These are phyloP conservation scores for Netelia melanura DNA, from an alignment of 2,888 invertebrate genomes.

Conservation along the genomic window DNA sequence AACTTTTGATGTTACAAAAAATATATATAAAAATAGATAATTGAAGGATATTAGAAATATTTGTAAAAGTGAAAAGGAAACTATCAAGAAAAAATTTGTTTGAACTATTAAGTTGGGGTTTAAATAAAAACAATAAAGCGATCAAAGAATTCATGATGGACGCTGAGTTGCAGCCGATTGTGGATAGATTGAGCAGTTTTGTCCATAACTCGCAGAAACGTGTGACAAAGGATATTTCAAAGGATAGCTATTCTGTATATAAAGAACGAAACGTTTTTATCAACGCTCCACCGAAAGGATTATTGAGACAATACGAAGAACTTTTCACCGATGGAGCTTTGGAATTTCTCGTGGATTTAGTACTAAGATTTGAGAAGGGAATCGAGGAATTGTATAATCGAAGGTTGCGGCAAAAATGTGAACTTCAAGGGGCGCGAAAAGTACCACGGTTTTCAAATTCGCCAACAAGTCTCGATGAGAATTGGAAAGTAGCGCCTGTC, in stretches of 20 bases:
- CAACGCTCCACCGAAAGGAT: slow-evolving; percentile 86
- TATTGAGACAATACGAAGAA: slow-evolving; percentile 86
- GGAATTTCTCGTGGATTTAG: slow-evolving; percentile 86
- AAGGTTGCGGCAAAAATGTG: slow-evolving; percentile 83
- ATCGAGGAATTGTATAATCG: slow-evolving; percentile 85
- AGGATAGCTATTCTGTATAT: not conserved
- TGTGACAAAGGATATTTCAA: not conserved
- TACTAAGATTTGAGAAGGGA: slow-evolving; percentile 85
- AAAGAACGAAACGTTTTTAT: slow-evolving; percentile 80
- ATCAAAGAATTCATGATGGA: slow-evolving; percentile 34
- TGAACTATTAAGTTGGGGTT: not conserved
- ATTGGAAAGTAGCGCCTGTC: slow-evolving; percentile 88
- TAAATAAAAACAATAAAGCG: not conserved
- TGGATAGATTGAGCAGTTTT: slow-evolving; percentile 5
- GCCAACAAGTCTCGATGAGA: slow-evolving; percentile 83
- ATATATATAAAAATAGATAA: not conserved
- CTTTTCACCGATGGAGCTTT: slow-evolving; percentile 87
- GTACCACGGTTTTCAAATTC: slow-evolving; percentile 85
- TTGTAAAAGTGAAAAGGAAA: not conserved
- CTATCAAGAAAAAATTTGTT: not conserved
- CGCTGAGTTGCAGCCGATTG: slow-evolving; percentile 16
- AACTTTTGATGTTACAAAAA: not conserved
- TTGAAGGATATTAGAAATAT: not conserved
- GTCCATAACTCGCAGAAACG: not conserved
- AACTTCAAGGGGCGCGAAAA: slow-evolving; percentile 78